Percentiles rank a stretch among this genome's conserved stretches.
Conservation (phyloP, 2,113 vertebrate species). For the Serinus canaria region DNA sequence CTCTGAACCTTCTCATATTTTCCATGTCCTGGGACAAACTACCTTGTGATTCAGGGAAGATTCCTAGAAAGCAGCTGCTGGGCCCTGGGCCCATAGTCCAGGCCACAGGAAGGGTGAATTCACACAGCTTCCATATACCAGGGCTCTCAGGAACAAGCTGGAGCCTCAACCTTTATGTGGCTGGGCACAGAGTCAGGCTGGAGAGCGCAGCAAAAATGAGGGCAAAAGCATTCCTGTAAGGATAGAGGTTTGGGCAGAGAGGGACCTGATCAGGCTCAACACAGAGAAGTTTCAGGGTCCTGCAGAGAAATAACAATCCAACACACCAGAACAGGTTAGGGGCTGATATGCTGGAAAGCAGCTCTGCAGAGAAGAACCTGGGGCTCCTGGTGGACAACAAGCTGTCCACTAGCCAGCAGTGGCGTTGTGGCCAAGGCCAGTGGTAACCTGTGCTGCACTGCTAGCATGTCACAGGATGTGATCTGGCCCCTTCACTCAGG, state of each 20-base stretch:
- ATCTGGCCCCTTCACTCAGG: background rate
- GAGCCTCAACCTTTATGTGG: background rate
- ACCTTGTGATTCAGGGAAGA: background rate
- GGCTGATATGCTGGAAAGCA: background rate
- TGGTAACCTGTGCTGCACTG: background rate
- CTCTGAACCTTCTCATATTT: background rate
- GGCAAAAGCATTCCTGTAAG: background rate
- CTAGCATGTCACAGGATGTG: fast-evolving
- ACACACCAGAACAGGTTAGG: background rate
- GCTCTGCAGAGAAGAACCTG: background rate
- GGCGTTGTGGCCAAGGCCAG: background rate
- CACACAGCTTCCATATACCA: fast-evolving
- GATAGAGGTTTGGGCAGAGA: background rate
- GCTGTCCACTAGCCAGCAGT: background rate
- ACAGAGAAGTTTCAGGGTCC: background rate
- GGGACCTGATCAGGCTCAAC: background rate
- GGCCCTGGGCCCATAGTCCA: background rate
- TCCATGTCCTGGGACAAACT: background rate
- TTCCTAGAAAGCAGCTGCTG: background rate
- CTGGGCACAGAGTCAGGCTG: background rate
- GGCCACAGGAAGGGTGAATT: background rate
- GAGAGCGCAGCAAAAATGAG: background rate
- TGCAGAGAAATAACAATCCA: background rate
- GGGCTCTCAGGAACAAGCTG: background rate
- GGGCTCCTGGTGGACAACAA: background rate